Evolutionary conservation across 2,113 vertebrate species (phyloP), one percentile per base, ranked within the genome.

Genomic region (Melanerpes formicivorus): DNA sequence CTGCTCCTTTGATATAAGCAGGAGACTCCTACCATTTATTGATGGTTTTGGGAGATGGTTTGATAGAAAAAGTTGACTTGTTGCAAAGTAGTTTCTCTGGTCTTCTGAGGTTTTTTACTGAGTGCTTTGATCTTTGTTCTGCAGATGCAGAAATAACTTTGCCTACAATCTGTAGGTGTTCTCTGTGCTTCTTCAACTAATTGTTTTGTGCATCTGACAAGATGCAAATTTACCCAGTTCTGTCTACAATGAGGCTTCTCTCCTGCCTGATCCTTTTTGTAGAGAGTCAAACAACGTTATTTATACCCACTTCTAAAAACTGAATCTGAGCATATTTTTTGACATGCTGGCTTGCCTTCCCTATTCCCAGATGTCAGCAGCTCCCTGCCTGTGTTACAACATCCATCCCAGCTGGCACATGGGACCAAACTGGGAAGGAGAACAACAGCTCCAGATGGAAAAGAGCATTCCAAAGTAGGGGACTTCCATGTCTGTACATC

Each of bases 91-190:
- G 71, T 90, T 95, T 86, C 70, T 93, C 70, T 50, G 69, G 82
- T 91, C 80, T 84, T 90, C 93, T 91, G 85, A 80, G 90, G 85
- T 84, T 32, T 87, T 44, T 88, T 83, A 75, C 72, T 75, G 70
- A 95, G 70, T 63, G 44, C 93, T 95, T 96, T 96, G 90, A 95
- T 96, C 90, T 93, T 52, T 90, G 74, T 89, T 87, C 64, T 59
- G 75, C 67, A 82, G 80, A 79, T 70, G 78, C 48, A 93, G 93
- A 73, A 94, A 87, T 46, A 90, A 88, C 75, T 64, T 73, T 18
- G 46, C 69, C 89, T 94, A 87, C 90, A 80, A 87, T 76, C 87
- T 90, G 78, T 92, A 95, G 92, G 78, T 84, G 67, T 73, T 92
- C 90, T 79, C 81, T 82, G 46, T 0, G 0, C 48, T 87, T 93